Evolutionary conservation across 1,140 invertebrate species (phyloP), one percentile per base, ranked within the genome.

Genomic region (Platorchestia sp.): DNA sequence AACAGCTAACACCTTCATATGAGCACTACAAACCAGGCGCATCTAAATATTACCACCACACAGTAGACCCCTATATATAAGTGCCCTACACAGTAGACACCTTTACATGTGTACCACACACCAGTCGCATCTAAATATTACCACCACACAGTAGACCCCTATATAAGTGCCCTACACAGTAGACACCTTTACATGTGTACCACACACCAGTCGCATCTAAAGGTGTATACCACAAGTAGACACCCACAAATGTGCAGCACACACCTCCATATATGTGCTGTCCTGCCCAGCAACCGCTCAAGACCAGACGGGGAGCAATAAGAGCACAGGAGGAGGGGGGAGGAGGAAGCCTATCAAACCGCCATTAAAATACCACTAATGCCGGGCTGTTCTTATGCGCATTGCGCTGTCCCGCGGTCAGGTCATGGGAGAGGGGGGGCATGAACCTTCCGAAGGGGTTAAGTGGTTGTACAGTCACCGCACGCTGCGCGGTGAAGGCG

Each of bases 331-430:
- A n/a, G 87, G 27, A 42, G 41, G 43, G 45, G 91, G 40, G 16
- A 41, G 40, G 45, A 36, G 45, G 22, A 10, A 47, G 45, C 7
- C 91, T 93, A 93, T 93, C 91, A 93, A 93, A 47, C 44, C 43
- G 44, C 40, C 44, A 93, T 93, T 93, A 93, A 93, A 93, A 93
- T 93, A 40, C 91, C 45, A 47, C 44, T 44, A 90, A 90, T 44
- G 87, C 91, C 45, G 40, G 40, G 40, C 36, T 45, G 41, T 93
- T 93, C 91, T 47, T 93, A 44, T 47, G 6, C 44, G 91, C 91
- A 93, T 93, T 45, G 91, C 45, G 36, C 41, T n/a, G 42, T 14
- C 36, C 43, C 41, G 36, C 6, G 42, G 41, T 86, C 10, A 10
- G 36, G 87, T 10, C 27, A 36, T 0, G 7, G 27, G 87, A 44